These are phyloP conservation scores for Magallana gigas DNA, from an alignment of 1,140 invertebrate species.

Conservation along the genomic window DNA sequence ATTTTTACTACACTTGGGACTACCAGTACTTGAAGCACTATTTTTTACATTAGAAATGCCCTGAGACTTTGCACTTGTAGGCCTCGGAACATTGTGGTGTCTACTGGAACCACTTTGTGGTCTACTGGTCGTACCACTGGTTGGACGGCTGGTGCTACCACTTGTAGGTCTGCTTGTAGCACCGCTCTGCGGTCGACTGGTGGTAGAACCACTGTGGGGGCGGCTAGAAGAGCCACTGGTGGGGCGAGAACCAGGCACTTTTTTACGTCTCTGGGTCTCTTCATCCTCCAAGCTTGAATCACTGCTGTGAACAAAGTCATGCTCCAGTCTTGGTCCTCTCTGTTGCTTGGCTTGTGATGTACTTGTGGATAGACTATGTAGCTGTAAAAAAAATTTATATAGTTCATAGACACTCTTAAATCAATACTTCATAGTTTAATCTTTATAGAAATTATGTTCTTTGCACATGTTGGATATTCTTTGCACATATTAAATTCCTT, in stretches of 20 bases:
- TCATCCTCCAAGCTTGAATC: constrained; percentile 66
- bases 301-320: constrained; percentile 68
- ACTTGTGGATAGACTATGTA: neutral
- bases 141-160: constrained; percentile 55
- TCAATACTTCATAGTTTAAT: neutral
- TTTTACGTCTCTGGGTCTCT: constrained; percentile 52
- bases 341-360: constrained; percentile 47
- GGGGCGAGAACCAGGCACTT: constrained; percentile 56
- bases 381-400: neutral
- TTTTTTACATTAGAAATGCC: constrained; percentile 26
- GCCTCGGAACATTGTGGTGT: constrained; percentile 5
- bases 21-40: constrained; percentile 24
- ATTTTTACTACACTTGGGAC: constrained; percentile 19
- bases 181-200: constrained; percentile 51
- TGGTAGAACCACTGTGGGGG: constrained; percentile 55
- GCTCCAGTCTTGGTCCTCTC: constrained; percentile 68
- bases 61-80: constrained; percentile 29
- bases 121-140: constrained; percentile 49
- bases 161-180: constrained; percentile 52
- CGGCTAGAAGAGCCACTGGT: constrained; percentile 52
- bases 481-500: too few relatives aligned
- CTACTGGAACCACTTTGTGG: constrained; percentile 58
- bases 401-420: neutral
- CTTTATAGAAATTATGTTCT: neutral
- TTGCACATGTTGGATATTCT: too few relatives aligned